Evolutionary conservation across 2,888 invertebrate species (phyloP).

Genomic region (Tyria jacobaeae): DNA sequence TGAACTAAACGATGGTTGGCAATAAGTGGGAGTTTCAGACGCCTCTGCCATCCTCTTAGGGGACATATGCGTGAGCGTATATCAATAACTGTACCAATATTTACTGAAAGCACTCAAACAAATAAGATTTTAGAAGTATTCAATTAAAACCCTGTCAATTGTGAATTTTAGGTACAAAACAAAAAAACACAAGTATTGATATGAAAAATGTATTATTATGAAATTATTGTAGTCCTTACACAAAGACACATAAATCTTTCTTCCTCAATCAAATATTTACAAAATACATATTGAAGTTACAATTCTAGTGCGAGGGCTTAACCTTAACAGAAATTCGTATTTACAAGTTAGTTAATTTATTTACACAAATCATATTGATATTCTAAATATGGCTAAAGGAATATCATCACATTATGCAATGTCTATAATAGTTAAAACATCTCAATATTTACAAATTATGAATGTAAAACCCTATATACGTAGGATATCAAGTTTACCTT

Average conservation of each 20-base stretch:
- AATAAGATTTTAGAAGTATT: no score
- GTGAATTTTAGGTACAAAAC: conserved; percentile 8
- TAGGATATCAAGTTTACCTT: conserved; percentile 21
- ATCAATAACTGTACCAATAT: no score
- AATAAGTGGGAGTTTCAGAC: no score
- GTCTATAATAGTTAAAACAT: conserved; percentile 17
- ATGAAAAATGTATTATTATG: conserved; percentile 56
- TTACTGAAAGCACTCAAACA: no score
- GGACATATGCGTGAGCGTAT: no score
- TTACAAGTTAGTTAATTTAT: conserved; percentile 43
- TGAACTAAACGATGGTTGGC: no score
- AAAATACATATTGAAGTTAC: conserved; percentile 50
- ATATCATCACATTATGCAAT: conserved; percentile 18
- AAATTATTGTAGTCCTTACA: conserved; percentile 51
- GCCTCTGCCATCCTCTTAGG: no score
- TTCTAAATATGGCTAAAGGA: conserved; percentile 27
- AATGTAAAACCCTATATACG: conserved; percentile 20
- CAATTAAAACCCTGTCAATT: no score
- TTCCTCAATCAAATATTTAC: conserved; percentile 60
- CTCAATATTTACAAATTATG: conserved; percentile 23
- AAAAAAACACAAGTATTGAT: conserved; percentile 32
- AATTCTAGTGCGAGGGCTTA: conserved; percentile 71
- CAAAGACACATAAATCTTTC: conserved; percentile 34
- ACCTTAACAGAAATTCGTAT: conserved; percentile 33
- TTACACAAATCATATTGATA: conserved; percentile 37